phyloP scores from a whole-genome alignment of 2,113 vertebrate species.

The Gavia stellata region DNA sequence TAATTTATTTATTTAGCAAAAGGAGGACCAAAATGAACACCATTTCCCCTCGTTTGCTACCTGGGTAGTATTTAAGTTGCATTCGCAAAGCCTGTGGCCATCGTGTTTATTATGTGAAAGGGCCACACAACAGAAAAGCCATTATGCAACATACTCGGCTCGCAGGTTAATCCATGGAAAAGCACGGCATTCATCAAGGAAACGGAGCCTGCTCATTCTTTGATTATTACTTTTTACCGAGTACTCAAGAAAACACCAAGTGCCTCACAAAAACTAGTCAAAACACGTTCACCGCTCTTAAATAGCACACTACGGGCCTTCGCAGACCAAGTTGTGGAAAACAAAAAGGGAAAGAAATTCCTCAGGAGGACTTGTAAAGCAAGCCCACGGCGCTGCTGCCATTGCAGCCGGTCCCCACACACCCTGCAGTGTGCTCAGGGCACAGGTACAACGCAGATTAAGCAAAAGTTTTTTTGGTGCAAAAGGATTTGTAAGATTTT shows the following conservation, averaged over 20 bases:
- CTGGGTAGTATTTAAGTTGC: not conserved
- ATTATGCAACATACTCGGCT: not conserved
- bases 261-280: conserved; percentile 19
- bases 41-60: not conserved
- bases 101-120: not conserved
- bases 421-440: not conserved
- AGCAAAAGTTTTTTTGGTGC: not conserved
- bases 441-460: not conserved
- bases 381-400: not conserved
- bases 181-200: not conserved
- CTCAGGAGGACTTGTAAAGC: not conserved
- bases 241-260: not conserved
- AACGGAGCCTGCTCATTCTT: not conserved
- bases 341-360: not conserved
- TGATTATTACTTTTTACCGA: not conserved
- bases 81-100: not conserved
- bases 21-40: not conserved
- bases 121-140: not conserved
- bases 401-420: not conserved
- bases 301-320: not conserved
- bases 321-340: not conserved
- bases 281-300: not conserved
- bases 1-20: not conserved
- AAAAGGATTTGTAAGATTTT: not conserved
- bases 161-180: not conserved